A percentile compares a stretch with the other conserved stretches of the same genome.
Conservation (phyloP, 2,113 vertebrate species). For the Vidua chalybeata region DNA sequence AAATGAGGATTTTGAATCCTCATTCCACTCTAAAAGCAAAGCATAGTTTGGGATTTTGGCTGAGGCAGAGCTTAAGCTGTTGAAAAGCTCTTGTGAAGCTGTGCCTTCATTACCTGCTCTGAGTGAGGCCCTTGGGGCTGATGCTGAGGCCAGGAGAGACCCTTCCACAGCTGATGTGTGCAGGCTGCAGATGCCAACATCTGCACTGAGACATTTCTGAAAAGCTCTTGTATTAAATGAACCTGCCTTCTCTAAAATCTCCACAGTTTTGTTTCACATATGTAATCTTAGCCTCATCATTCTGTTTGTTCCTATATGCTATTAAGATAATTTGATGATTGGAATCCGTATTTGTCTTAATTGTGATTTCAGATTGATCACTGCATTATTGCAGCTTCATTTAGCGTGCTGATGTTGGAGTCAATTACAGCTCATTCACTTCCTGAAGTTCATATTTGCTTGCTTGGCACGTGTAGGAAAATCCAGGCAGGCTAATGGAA, state of each 20-base stretch:
- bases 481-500: neutral
- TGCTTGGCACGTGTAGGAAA: neutral
- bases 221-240: neutral
- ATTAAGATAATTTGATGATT: constrained; percentile 39
- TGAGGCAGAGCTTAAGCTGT: neutral
- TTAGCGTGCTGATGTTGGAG: constrained; percentile 24
- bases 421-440: constrained; percentile 7
- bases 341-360: neutral
- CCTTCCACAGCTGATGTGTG: neutral
- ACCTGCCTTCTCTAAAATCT: neutral
- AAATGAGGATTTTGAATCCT: neutral
- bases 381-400: constrained; percentile 37
- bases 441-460: neutral
- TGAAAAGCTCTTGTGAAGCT: neutral
- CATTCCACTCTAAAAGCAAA: neutral
- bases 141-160: neutral
- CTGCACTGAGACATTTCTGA: neutral
- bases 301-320: neutral
- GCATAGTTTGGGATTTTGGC: neutral
- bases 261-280: rapidly evolving
- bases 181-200: neutral
- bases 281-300: neutral
- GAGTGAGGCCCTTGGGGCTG: neutral
- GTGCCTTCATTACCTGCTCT: neutral
- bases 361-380: constrained; percentile 32